Evolutionary conservation across 2,888 invertebrate species (phyloP).

Genomic region (Oligia strigilis): DNA sequence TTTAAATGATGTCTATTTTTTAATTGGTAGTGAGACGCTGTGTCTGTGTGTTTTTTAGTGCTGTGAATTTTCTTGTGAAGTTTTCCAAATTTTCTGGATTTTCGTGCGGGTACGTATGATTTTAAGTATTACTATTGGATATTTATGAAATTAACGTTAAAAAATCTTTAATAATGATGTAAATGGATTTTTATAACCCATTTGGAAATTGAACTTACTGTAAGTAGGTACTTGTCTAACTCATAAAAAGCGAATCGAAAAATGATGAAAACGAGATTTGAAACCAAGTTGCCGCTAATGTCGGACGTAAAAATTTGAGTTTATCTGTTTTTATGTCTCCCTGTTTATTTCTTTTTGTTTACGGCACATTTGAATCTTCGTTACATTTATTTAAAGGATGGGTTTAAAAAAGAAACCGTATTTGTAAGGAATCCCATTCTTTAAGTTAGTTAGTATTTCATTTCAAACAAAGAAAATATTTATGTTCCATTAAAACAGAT

Average conservation of each 20-base stretch:
- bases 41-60: constrained; percentile 42
- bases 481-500: neutral
- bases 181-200: neutral
- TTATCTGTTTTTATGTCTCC: constrained; percentile 35
- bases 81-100: constrained; percentile 48
- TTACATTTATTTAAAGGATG: neutral
- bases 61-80: constrained; percentile 56
- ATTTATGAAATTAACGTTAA: neutral
- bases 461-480: neutral
- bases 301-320: constrained; percentile 35
- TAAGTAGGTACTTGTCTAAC: neutral
- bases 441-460: neutral
- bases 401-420: neutral
- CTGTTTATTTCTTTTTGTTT: constrained; percentile 44
- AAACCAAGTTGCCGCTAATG: constrained; percentile 41
- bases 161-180: neutral
- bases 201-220: neutral
- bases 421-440: neutral
- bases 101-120: constrained; percentile 54
- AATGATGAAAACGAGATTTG: constrained; percentile 32
- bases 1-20: constrained; percentile 43
- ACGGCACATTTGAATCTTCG: constrained; percentile 20
- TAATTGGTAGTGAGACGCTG: constrained; percentile 23
- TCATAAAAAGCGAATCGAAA: constrained; percentile 10
- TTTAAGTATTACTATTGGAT: neutral